A percentile compares a stretch with the other conserved stretches of the same genome.
phyloP scores from a whole-genome alignment of 2,888 invertebrate genomes.

The Mythimna vitellina region DNA sequence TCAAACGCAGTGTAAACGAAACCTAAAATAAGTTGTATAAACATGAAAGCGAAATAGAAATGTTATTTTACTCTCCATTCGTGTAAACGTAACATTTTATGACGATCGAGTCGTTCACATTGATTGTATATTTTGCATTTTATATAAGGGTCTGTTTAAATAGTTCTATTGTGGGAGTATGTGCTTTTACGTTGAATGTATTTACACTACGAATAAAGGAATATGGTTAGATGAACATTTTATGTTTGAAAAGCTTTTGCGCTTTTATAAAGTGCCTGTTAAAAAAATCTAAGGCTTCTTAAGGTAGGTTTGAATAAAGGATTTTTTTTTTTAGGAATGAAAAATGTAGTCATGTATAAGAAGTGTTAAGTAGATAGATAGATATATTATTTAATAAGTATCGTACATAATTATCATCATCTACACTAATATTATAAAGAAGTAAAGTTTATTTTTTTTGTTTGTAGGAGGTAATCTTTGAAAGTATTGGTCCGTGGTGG shows the following conservation, averaged over 20 bases:
- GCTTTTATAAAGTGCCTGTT: background rate
- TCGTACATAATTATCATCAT: too few relatives aligned
- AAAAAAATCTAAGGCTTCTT: too few relatives aligned
- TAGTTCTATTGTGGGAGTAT: conserved; percentile 29
- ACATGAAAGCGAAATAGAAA: conserved; percentile 47
- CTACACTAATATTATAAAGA: too few relatives aligned
- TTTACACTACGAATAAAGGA: conserved; percentile 1
- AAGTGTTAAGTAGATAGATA: too few relatives aligned
- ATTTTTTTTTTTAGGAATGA: too few relatives aligned
- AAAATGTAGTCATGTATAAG: too few relatives aligned
- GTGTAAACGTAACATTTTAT: conserved; percentile 53
- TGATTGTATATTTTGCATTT: conserved; percentile 52
- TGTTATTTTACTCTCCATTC: conserved; percentile 37
- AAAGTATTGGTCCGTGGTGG: too few relatives aligned
- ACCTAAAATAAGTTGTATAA: conserved; percentile 22
- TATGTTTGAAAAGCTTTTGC: background rate
- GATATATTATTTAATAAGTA: too few relatives aligned
- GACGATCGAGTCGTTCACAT: conserved; percentile 40
- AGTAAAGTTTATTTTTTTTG: too few relatives aligned
- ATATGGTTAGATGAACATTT: background rate
- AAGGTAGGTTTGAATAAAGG: too few relatives aligned
- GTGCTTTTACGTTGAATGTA: conserved; percentile 15
- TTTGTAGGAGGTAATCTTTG: too few relatives aligned
- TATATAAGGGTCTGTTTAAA: conserved; percentile 28
- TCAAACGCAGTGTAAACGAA: conserved; percentile 2